These are phyloP conservation scores for Carcharodon carcharias DNA, from an alignment of 2,797 vertebrate species.

Conservation along the genomic window DNA sequence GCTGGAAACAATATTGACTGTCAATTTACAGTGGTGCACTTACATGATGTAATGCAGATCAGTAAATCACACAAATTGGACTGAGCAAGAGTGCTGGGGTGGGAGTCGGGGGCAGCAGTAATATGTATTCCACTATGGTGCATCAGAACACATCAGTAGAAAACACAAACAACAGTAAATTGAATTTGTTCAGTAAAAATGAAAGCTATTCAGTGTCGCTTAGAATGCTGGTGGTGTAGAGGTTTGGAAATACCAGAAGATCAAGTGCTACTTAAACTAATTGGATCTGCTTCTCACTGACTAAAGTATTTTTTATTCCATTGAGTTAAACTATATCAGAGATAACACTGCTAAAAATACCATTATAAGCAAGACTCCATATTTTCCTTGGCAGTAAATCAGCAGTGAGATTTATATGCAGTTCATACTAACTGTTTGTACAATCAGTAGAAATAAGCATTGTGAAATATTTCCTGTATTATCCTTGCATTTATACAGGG, in stretches of 20 bases:
- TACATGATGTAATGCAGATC: neutral
- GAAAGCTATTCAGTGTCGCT: neutral
- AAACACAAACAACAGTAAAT: neutral
- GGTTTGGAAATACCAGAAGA: neutral
- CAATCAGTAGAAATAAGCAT: neutral
- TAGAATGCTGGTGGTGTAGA: neutral
- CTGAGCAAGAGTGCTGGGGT: neutral
- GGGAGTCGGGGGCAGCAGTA: neutral
- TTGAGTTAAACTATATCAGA: neutral
- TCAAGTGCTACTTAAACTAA: conserved; percentile 30
- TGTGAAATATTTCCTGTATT: neutral
- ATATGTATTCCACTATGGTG: neutral
- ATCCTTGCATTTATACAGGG: no score
- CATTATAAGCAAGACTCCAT: neutral
- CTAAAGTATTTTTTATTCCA: neutral
- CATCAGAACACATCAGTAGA: neutral
- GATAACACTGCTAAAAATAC: neutral
- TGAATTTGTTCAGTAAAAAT: neutral
- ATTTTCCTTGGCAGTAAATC: neutral
- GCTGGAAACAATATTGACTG: neutral
- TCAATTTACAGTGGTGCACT: neutral
- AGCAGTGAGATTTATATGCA: neutral
- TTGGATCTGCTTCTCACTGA: conserved; percentile 12
- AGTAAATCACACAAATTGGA: neutral
- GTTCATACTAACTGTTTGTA: neutral